A percentile compares a stretch with the other conserved stretches of the same genome.
Evolutionary conservation across 2,888 invertebrate species (phyloP).

Genomic region (Pelosia muscerda): DNA sequence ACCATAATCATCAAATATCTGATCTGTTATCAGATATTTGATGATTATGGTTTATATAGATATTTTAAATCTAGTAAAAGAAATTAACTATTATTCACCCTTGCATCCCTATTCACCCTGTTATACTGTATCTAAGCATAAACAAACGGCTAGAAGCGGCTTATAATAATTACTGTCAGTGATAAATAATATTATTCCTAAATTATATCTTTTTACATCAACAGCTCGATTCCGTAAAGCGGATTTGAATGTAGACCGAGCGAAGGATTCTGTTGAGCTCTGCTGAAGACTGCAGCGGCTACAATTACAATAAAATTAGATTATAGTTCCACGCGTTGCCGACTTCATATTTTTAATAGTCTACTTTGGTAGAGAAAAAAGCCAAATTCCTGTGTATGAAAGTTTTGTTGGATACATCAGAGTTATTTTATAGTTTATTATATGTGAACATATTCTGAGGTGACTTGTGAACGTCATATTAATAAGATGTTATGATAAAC

Average conservation of each 20-base stretch:
- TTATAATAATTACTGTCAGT: no score
- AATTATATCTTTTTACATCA: conserved; percentile 1
- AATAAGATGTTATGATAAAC: conserved; percentile 3
- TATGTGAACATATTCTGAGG: background rate
- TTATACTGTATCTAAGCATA: no score
- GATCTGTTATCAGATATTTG: no score
- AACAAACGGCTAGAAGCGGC: no score
- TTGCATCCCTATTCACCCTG: no score
- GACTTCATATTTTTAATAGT: background rate
- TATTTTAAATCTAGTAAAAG: no score
- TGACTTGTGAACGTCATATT: background rate
- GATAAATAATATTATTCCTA: no score
- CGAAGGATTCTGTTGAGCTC: conserved; percentile 35
- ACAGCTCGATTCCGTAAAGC: conserved; percentile 24
- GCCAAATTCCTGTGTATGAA: conserved; percentile 15
- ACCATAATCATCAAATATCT: no score
- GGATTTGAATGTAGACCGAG: conserved; percentile 37
- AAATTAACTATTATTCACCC: no score
- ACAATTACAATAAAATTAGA: background rate
- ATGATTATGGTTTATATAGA: no score
- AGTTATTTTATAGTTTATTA: background rate
- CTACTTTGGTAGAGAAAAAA: background rate
- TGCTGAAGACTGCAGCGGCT: conserved; percentile 5
- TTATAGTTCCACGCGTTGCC: background rate
- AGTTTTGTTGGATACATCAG: background rate